Percentiles rank a stretch among this genome's conserved stretches.
These are phyloP conservation scores for Spilarctia lutea DNA, from an alignment of 2,888 invertebrate genomes.

Conservation along the genomic window DNA sequence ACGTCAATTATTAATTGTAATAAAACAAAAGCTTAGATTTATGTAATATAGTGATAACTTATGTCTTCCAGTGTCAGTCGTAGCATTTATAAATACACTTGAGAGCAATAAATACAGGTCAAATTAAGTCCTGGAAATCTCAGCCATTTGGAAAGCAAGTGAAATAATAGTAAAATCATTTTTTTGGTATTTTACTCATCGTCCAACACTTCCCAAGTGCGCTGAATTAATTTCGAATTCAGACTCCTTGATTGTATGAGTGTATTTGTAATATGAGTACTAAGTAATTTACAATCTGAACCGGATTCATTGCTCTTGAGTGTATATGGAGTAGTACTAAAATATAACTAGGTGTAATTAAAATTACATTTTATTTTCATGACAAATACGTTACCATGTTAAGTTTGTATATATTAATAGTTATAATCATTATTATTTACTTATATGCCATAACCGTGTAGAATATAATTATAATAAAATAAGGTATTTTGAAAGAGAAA, in stretches of 20 bases:
- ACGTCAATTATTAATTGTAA: neutral
- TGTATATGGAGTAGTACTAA: neutral
- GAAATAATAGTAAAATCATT: neutral
- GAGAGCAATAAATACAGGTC: neutral
- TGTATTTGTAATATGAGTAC: neutral
- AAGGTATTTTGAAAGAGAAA: neutral
- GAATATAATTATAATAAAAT: neutral
- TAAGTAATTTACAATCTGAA: neutral
- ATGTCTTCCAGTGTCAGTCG: neutral
- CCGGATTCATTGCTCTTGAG: neutral
- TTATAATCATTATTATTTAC: neutral
- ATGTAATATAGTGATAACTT: neutral
- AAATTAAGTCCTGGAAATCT: neutral
- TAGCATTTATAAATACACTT: neutral
- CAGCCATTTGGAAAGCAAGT: neutral
- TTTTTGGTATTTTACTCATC: too few relatives aligned
- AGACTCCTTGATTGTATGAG: neutral
- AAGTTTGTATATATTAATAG: neutral
- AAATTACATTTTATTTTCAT: constrained; percentile 4
- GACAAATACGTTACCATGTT: constrained; percentile 10
- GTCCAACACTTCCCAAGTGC: neutral
- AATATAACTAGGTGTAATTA: neutral
- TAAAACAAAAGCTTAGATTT: neutral
- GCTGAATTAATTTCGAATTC: neutral
- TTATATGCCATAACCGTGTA: neutral